These are phyloP conservation scores for Chaunax sp. DNA, from an alignment of 2,797 vertebrate species.

Conservation along the genomic window DNA sequence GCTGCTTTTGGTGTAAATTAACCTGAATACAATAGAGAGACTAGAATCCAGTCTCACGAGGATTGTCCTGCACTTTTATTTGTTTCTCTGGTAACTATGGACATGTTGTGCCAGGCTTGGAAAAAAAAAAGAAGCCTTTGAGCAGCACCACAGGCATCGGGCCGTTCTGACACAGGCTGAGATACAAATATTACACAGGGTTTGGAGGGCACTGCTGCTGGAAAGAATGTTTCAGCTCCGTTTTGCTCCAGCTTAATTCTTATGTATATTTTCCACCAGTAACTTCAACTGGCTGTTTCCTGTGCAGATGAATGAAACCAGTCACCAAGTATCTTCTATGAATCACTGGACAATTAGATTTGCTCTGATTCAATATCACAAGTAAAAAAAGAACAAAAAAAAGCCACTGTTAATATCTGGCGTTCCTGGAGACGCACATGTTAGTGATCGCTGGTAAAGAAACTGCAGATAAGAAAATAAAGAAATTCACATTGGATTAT, in stretches of 20 bases:
- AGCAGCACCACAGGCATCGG: slow-evolving; percentile 35
- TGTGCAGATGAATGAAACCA: slow-evolving; percentile 44
- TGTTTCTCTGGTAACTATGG: slow-evolving; percentile 66
- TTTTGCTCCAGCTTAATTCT: slow-evolving; percentile 20
- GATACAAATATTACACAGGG: not conserved
- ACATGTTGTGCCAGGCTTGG: slow-evolving; percentile 44
- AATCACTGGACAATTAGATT: slow-evolving; percentile 46
- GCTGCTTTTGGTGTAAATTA: slow-evolving; percentile 44
- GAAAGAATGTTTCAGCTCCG: slow-evolving; percentile 43
- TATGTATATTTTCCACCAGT: slow-evolving; percentile 25
- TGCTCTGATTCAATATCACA: slow-evolving; percentile 65
- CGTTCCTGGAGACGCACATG: slow-evolving; percentile 7
- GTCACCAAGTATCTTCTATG: slow-evolving; percentile 24
- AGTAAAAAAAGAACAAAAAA: slow-evolving; percentile 35
- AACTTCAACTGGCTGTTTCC: slow-evolving; percentile 16
- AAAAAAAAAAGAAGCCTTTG: slow-evolving; percentile 32
- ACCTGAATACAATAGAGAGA: slow-evolving; percentile 32
- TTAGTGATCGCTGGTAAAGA: slow-evolving; percentile 1
- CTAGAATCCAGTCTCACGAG: slow-evolving; percentile 26
- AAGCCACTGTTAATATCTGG: slow-evolving; percentile 20
- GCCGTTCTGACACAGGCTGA: slow-evolving; percentile 7
- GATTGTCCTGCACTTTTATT: slow-evolving; percentile 52
- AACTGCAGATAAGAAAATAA: slow-evolving; percentile 30
- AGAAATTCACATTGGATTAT: slow-evolving; percentile 59
- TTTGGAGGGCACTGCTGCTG: slow-evolving; percentile 26